Evolutionary conservation across 2,888 invertebrate genomes (phyloP).

Genomic region (Trisateles emortualis): DNA sequence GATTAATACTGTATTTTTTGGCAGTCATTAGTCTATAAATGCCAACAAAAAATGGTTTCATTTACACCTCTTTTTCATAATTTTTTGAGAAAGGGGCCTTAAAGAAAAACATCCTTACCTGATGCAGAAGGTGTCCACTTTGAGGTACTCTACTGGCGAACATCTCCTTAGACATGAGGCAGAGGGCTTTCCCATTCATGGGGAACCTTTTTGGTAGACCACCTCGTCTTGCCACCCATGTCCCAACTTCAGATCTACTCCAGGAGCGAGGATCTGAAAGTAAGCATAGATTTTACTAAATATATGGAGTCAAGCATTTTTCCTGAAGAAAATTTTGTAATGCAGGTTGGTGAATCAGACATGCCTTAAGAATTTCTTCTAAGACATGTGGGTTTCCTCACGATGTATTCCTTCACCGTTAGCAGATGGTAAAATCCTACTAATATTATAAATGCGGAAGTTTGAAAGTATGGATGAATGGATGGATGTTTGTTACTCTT

Average conservation of each 20-base stretch:
- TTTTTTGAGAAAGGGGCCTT: not conserved
- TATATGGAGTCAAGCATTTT: too few relatives aligned
- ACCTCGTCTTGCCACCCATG: constrained; percentile 89
- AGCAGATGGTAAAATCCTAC: too few relatives aligned
- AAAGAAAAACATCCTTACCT: constrained; percentile 69
- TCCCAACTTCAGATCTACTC: constrained; percentile 90
- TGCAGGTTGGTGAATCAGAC: too few relatives aligned
- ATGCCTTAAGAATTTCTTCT: too few relatives aligned
- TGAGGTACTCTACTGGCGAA: constrained; percentile 90
- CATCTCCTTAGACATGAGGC: constrained; percentile 92
- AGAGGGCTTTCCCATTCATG: constrained; percentile 93
- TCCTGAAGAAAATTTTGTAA: too few relatives aligned
- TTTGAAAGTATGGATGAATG: too few relatives aligned
- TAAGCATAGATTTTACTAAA: not conserved
- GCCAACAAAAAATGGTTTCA: not conserved
- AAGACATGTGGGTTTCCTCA: too few relatives aligned
- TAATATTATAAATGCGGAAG: too few relatives aligned
- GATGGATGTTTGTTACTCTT: too few relatives aligned
- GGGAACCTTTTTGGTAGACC: constrained; percentile 89
- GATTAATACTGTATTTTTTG: too few relatives aligned
- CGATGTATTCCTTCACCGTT: too few relatives aligned
- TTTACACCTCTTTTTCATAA: not conserved
- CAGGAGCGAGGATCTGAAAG: constrained; percentile 90
- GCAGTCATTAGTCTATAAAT: too few relatives aligned
- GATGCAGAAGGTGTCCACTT: constrained; percentile 89